These are phyloP conservation scores for Morone saxatilis DNA, from an alignment of 2,113 vertebrate species.

Conservation along the genomic window DNA sequence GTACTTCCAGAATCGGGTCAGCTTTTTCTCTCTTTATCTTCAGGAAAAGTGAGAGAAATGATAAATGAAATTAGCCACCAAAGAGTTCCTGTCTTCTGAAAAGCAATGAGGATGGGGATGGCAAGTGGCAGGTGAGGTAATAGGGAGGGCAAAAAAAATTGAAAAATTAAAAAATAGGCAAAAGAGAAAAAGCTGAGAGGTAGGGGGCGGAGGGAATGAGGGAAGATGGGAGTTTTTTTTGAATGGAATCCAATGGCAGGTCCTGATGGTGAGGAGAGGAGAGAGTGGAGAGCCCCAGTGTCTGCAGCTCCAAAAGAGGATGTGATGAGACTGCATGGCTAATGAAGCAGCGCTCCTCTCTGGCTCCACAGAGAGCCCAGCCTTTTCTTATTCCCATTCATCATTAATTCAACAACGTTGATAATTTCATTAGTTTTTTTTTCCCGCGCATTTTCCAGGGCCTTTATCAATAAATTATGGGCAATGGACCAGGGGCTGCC, in stretches of 20 bases:
- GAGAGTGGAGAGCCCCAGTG: constrained; percentile 82
- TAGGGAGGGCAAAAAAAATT: constrained; percentile 11
- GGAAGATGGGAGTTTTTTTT: constrained; percentile 67
- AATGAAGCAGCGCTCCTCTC: constrained; percentile 89
- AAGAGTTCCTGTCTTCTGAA: constrained; percentile 72
- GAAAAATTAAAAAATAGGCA: constrained; percentile 16
- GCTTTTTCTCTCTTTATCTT: constrained; percentile 54
- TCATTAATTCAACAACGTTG: constrained; percentile 99
- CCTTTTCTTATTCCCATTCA: constrained; percentile 96
- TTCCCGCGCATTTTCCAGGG: constrained; percentile 81
- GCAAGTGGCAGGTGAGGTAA: constrained; percentile 70
- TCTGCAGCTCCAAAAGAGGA: constrained; percentile 90
- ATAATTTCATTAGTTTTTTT: constrained; percentile 96
- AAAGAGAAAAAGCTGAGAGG: constrained; percentile 21
- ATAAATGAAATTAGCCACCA: constrained; percentile 74
- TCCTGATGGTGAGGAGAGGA: constrained; percentile 81
- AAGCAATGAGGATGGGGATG: constrained; percentile 20
- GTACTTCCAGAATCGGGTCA: constrained; percentile 60
- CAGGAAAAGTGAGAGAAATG: constrained; percentile 58
- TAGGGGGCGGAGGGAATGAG: constrained; percentile 38
- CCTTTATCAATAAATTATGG: constrained; percentile 98
- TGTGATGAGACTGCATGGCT: constrained; percentile 93
- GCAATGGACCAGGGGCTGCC: constrained; percentile 87
- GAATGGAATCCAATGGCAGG: constrained; percentile 90
- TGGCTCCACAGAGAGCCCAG: constrained; percentile 89